Percentiles rank a stretch among this genome's conserved stretches.
phyloP scores from a whole-genome alignment of 2,113 vertebrate genomes.

The Dolichallabes microphthalmus region DNA sequence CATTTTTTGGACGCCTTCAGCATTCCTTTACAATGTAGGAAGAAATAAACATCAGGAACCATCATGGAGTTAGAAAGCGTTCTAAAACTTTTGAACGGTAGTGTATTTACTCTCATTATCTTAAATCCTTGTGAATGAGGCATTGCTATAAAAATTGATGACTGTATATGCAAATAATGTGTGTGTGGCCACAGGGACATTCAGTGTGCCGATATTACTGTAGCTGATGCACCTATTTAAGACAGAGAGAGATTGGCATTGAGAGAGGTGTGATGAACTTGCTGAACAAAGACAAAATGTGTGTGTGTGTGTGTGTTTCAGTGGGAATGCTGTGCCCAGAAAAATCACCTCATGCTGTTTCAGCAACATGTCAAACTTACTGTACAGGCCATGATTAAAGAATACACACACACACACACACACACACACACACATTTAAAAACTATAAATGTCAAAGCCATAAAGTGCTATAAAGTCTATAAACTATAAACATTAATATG shows the following conservation, averaged over 20 bases:
- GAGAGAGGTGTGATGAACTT: conserved; percentile 15
- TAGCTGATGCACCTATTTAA: background rate
- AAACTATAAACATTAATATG: no score
- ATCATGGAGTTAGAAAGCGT: no score
- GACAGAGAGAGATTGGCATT: background rate
- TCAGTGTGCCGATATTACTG: background rate
- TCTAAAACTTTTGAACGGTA: no score
- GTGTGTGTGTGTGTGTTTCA: background rate
- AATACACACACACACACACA: background rate
- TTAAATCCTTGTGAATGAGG: background rate
- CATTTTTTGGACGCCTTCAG: no score
- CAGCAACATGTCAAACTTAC: background rate
- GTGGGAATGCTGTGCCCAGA: background rate
- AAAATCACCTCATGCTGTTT: conserved; percentile 26
- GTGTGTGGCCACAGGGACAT: background rate
- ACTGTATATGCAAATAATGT: background rate
- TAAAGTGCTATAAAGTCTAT: no score
- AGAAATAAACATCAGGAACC: no score
- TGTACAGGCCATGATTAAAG: background rate
- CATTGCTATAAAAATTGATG: background rate
- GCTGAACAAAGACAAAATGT: background rate
- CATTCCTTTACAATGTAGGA: no score
- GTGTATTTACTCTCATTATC: background rate
- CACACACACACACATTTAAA: background rate
- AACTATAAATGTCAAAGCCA: no score